These are phyloP conservation scores for Agapetus fuscipes DNA, from an alignment of 2,888 invertebrate species.

Conservation along the genomic window DNA sequence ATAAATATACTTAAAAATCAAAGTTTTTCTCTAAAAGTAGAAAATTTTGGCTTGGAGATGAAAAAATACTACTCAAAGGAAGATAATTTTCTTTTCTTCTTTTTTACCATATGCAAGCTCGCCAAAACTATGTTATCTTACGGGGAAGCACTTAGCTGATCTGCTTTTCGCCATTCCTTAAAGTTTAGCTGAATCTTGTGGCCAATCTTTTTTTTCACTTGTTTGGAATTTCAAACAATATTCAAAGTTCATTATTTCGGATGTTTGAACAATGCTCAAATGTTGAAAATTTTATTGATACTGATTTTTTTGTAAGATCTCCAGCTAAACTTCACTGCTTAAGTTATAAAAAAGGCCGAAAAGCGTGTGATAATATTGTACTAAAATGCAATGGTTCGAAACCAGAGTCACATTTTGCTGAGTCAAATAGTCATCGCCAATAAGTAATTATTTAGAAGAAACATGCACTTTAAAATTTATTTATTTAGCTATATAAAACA, in stretches of 20 bases:
- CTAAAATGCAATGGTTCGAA: slow-evolving; percentile 20
- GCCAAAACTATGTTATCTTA: no score
- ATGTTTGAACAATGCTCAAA: no score
- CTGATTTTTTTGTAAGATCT: slow-evolving; percentile 3
- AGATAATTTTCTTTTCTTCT: neutral
- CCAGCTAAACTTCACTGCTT: slow-evolving; percentile 19
- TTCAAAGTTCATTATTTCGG: no score
- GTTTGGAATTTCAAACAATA: no score
- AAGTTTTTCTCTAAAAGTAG: neutral
- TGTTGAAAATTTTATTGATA: no score
- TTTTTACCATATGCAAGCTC: no score
- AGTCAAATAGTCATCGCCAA: slow-evolving; percentile 19
- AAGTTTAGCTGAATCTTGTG: slow-evolving; percentile 22
- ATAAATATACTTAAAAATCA: no score
- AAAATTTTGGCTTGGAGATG: slow-evolving; percentile 6
- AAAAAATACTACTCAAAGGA: slow-evolving; percentile 3
- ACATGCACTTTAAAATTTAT: no score
- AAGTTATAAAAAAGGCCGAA: slow-evolving; percentile 16
- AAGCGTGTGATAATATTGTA: slow-evolving; percentile 21
- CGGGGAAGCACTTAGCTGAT: slow-evolving; percentile 12
- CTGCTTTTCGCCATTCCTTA: slow-evolving; percentile 17
- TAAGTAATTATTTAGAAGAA: slow-evolving; percentile 6
- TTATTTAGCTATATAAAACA: no score
- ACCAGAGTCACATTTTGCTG: slow-evolving; percentile 8
- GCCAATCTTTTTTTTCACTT: no score